phyloP scores from a whole-genome alignment of 2,888 invertebrate genomes.

The Hipparchia semele region DNA sequence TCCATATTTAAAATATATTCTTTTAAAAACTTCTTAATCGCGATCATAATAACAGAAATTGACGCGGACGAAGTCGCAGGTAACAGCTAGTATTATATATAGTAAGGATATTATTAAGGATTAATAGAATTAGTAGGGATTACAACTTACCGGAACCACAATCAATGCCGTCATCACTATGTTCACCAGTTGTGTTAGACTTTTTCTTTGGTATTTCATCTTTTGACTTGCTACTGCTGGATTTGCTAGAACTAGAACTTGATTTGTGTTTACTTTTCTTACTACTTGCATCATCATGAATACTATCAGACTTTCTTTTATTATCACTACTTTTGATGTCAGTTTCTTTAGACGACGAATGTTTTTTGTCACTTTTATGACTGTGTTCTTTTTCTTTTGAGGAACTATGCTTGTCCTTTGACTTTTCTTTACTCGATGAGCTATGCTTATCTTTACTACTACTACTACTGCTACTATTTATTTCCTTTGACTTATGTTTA shows the following conservation, averaged over 20 bases:
- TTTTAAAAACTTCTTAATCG: no score
- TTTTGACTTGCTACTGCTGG: constrained; percentile 62
- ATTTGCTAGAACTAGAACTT: constrained; percentile 62
- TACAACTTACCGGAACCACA: constrained; percentile 83
- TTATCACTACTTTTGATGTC: constrained; percentile 56
- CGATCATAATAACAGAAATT: no score
- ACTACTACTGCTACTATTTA: constrained; percentile 56
- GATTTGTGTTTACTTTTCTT: constrained; percentile 64
- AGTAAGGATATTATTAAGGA: no score
- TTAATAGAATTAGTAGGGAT: background rate
- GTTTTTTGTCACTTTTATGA: constrained; percentile 66
- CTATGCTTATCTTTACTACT: constrained; percentile 69
- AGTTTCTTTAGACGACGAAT: constrained; percentile 58
- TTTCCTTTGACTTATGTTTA: constrained; percentile 59
- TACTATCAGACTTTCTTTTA: constrained; percentile 57
- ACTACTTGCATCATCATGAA: constrained; percentile 48
- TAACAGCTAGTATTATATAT: no score
- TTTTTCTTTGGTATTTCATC: constrained; percentile 77
- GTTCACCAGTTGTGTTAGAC: constrained; percentile 56
- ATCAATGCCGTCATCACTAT: constrained; percentile 86
- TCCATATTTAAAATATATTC: no score
- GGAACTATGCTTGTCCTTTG: constrained; percentile 65
- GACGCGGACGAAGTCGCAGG: no score
- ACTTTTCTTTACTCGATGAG: constrained; percentile 67
- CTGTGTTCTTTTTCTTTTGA: constrained; percentile 68